Conservation (phyloP, 2,888 invertebrate species). For the Pachliopta kotzebuea region DNA sequence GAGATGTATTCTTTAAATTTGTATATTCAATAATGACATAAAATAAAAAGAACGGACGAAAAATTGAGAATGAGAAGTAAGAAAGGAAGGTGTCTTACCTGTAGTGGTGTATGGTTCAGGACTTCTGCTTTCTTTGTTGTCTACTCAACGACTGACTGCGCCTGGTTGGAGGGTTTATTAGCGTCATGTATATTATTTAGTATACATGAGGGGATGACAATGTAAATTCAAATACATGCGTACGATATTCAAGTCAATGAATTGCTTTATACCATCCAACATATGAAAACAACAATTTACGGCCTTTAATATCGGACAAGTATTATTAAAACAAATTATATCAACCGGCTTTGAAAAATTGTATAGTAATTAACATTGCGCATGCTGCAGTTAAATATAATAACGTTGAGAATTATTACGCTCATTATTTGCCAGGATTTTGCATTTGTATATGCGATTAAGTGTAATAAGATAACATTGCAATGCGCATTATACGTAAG, state of each 20-base stretch:
- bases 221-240: constrained; percentile 9
- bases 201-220: constrained; percentile 12
- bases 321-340: no score
- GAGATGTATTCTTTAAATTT: no score
- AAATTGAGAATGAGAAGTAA: neutral
- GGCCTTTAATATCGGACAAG: no score
- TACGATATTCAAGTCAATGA: neutral
- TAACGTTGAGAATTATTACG: no score
- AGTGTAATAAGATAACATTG: no score
- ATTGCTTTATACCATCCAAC: neutral
- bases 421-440: no score
- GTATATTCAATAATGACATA: no score
- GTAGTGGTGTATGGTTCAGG: neutral
- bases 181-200: constrained; percentile 8
- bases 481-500: no score
- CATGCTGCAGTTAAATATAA: no score
- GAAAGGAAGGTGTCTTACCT: neutral
- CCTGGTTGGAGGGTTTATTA: neutral
- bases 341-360: no score
- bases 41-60: neutral
- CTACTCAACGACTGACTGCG: constrained; percentile 10
- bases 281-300: neutral
- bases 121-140: constrained; percentile 13
- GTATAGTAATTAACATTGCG: no score
- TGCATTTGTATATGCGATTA: no score